phyloP scores from a whole-genome alignment of 2,888 invertebrate species.

The Chymomyza fuscimana region DNA sequence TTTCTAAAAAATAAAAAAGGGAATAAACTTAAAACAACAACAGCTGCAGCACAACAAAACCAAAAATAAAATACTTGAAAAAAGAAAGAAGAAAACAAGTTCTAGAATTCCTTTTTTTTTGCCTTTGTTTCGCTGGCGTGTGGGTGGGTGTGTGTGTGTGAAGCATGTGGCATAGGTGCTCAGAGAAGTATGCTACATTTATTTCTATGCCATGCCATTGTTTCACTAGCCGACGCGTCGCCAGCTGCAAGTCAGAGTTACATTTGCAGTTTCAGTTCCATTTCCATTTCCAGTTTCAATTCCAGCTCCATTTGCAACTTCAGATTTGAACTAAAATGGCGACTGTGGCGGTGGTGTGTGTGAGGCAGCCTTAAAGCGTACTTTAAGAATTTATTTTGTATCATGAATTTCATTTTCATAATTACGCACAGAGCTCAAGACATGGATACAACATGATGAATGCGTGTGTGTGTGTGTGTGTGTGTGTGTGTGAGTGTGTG shows the following conservation, averaged over 20 bases:
- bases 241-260: too few species aligned
- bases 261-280: not conserved
- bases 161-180: conserved; percentile 12
- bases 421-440: conserved; percentile 31
- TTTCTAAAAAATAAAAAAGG: not conserved
- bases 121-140: conserved; percentile 22
- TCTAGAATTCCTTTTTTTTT: conserved; percentile 36
- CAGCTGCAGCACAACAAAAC: too few species aligned
- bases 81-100: conserved; percentile 25
- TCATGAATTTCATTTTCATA: conserved; percentile 51
- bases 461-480: not conserved
- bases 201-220: conserved; percentile 39
- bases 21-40: not conserved
- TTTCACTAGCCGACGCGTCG: not conserved
- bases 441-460: not conserved
- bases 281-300: not conserved
- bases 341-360: not conserved
- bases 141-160: not conserved
- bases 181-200: conserved; percentile 54
- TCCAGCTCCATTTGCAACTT: not conserved
- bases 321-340: not conserved
- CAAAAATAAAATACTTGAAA: conserved; percentile 3
- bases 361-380: conserved; percentile 1
- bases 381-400: not conserved
- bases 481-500: not conserved